These are phyloP conservation scores for Theristicus caerulescens DNA, from an alignment of 2,113 vertebrate species.

Conservation along the genomic window DNA sequence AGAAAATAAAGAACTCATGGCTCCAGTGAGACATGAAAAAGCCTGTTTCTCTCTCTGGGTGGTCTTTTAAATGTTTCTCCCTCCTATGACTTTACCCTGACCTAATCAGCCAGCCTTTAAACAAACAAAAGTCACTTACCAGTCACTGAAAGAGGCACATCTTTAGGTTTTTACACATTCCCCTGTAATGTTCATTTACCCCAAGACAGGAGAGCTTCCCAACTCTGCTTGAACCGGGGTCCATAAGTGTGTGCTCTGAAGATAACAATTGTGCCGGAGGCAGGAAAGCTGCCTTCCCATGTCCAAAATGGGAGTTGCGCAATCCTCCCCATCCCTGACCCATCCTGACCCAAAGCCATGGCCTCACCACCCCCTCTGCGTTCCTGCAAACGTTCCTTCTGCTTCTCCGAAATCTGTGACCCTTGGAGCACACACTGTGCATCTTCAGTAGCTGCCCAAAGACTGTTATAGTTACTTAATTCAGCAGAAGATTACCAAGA, in stretches of 20 bases:
- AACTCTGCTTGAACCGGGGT: fast-evolving
- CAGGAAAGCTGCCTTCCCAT: neutral
- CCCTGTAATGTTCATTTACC: neutral
- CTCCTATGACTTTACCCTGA: neutral
- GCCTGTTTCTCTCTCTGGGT: neutral
- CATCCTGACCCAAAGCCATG: neutral
- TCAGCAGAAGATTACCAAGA: neutral
- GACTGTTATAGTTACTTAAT: neutral
- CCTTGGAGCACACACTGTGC: neutral
- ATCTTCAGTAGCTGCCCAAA: neutral
- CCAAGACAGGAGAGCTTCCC: neutral
- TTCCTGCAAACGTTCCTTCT: neutral
- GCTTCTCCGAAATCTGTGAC: neutral
- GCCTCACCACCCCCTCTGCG: neutral
- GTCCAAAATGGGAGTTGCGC: neutral
- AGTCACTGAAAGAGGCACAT: neutral
- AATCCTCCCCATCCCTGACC: neutral
- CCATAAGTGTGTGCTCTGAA: fast-evolving
- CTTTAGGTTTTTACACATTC: neutral
- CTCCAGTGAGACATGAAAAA: neutral
- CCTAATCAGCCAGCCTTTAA: neutral
- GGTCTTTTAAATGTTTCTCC: neutral
- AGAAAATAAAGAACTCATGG: neutral
- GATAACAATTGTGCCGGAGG: neutral
- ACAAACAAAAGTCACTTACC: neutral